These are phyloP conservation scores for Achatina immaculata DNA, from an alignment of 1,140 invertebrate genomes.

Conservation along the genomic window DNA sequence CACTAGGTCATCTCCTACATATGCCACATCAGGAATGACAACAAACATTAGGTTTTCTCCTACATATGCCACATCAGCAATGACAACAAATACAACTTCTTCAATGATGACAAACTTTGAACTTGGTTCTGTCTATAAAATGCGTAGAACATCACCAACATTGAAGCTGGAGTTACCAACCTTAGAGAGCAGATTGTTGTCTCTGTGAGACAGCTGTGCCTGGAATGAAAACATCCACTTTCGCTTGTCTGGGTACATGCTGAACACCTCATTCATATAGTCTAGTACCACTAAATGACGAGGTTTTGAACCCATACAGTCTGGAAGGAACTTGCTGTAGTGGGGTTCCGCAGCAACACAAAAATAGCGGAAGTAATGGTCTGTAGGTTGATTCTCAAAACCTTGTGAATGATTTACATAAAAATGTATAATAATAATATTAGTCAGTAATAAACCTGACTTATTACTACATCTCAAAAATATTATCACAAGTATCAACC, in stretches of 20 bases:
- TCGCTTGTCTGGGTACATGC: background rate
- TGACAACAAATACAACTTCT: no score
- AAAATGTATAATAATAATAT: background rate
- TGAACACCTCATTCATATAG: conserved; percentile 12
- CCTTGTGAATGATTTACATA: background rate
- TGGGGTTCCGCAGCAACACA: background rate
- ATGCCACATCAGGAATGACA: no score
- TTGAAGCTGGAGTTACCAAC: no score
- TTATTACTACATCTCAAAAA: no score
- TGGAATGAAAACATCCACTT: conserved; percentile 22
- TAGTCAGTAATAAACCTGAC: no score
- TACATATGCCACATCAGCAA: no score
- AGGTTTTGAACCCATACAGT: conserved; percentile 4
- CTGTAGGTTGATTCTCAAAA: conserved; percentile 5
- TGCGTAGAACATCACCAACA: no score
- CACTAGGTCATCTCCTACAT: no score
- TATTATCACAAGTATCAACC: no score
- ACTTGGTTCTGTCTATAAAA: no score
- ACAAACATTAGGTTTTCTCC: no score
- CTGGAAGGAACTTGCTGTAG: background rate
- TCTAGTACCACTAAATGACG: background rate
- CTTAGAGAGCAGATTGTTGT: conserved; percentile 12
- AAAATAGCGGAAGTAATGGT: conserved; percentile 19
- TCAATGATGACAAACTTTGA: no score
- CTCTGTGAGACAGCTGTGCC: background rate